These are phyloP conservation scores for Apamea epomidion DNA, from an alignment of 2,888 invertebrate species.

Conservation along the genomic window DNA sequence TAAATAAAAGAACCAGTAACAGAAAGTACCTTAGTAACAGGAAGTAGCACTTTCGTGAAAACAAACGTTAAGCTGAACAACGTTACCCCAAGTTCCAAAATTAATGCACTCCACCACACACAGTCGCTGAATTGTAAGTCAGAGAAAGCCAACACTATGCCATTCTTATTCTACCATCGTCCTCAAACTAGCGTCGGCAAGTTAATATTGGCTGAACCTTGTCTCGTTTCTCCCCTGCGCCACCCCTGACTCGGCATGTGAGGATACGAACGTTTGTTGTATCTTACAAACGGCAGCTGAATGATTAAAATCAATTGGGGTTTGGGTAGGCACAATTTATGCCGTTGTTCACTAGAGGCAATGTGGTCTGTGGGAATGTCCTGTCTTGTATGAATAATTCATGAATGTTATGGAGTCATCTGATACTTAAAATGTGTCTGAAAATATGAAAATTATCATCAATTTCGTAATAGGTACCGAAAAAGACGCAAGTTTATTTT, in stretches of 20 bases:
- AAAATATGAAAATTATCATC: neutral
- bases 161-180: constrained; percentile 78
- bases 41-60: constrained; percentile 40
- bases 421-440: neutral
- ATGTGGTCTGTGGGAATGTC: neutral
- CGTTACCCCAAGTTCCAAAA: constrained; percentile 55
- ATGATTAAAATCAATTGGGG: constrained; percentile 53
- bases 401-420: neutral
- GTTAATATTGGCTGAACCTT: constrained; percentile 77
- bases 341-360: constrained; percentile 13
- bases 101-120: constrained; percentile 58
- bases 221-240: constrained; percentile 67
- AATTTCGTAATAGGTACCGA: neutral
- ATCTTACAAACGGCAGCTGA: constrained; percentile 51
- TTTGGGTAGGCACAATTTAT: constrained; percentile 11
- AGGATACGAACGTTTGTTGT: constrained; percentile 55
- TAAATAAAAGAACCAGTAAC: neutral
- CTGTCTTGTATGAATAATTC: neutral
- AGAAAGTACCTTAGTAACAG: constrained; percentile 9
- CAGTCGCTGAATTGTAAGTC: constrained; percentile 58
- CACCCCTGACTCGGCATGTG: constrained; percentile 47
- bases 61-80: constrained; percentile 40
- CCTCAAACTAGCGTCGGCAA: constrained; percentile 72
- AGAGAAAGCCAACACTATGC: constrained; percentile 55
- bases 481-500: neutral